phyloP scores from a whole-genome alignment of 2,797 vertebrate genomes.

The Bradypodion pumilum region DNA sequence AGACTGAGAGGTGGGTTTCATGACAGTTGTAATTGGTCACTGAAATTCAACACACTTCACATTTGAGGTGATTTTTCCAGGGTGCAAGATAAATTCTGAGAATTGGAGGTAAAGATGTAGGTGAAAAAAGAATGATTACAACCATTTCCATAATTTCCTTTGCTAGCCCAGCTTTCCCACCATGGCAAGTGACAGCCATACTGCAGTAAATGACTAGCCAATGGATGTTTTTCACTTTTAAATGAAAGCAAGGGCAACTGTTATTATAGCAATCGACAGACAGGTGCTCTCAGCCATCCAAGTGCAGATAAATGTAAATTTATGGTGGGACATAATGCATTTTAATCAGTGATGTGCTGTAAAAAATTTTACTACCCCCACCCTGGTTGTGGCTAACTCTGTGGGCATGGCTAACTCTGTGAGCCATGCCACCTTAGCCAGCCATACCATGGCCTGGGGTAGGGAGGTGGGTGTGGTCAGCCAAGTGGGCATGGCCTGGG shows the following conservation, averaged over 20 bases:
- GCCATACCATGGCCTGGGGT: too few relatives aligned
- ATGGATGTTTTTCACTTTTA: not conserved
- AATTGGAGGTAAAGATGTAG: not conserved
- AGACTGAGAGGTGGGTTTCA: too few relatives aligned
- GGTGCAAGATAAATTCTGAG: not conserved
- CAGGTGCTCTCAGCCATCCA: not conserved
- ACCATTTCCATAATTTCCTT: not conserved
- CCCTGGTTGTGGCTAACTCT: too few relatives aligned
- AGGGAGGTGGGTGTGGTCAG: too few relatives aligned
- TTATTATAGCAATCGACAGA: not conserved
- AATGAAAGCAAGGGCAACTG: not conserved
- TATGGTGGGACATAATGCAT: not conserved
- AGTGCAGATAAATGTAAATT: not conserved
- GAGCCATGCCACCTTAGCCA: too few relatives aligned
- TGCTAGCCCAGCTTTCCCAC: not conserved
- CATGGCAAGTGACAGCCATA: not conserved
- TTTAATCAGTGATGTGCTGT: too few relatives aligned
- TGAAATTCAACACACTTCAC: not conserved
- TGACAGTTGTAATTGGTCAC: not conserved
- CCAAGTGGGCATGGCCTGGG: too few relatives aligned
- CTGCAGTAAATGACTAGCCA: too few relatives aligned
- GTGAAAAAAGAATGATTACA: not conserved
- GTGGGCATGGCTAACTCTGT: too few relatives aligned
- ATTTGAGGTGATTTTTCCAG: not conserved
- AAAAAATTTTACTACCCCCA: too few relatives aligned